Evolutionary conservation across 1,140 invertebrate genomes (phyloP), one percentile per base, ranked within the genome.

Genomic region (Euura saliciscinereae): DNA sequence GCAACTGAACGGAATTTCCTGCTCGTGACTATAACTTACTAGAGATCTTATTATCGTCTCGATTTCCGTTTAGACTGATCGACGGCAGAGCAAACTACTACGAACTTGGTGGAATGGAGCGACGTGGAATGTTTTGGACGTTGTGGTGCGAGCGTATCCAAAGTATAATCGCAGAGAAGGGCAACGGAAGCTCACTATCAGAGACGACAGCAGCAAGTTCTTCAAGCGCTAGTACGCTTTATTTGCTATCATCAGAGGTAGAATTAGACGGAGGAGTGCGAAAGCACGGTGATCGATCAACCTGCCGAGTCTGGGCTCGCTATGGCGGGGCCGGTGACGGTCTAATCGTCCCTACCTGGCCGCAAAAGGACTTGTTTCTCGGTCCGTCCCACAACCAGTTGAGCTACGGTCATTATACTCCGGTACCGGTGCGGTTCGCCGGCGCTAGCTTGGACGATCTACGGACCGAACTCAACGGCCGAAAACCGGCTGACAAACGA

Each of bases 171-270:
- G 82, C 81, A 4, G 78, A 76, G 44, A 81, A 78, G 66, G 73
- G 80, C n/a, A 77, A 80, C 2, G 80, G 81, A 7, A 89, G 88
- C 45, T 89, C 89, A 1, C 72, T 85, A 5, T 89, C 89, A 2
- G 89, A 90, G 79, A 89, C 88, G 0, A 89, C 88, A 2, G 88
- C 88, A 0, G 89, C 85, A 3, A 87, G 87, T 65, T 89, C 88
- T 0, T 85, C 87, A 4, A 88, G 86, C 65, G 78, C 71, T 45
- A 87, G 85, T 65, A 87, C 88, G 2, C 65, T 87, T 5, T 87
- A 84, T 77, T 74, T 88, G 6, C 44, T 81, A 0, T 81, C 83
- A 0, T 81, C 80, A 5, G 77, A 78, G 7, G 70, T 78, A 0
- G 80, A 82, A 44, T 66, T 74, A 66, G 71, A 0, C 44, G 11